Percentiles rank a stretch among this genome's conserved stretches.
Evolutionary conservation across 2,888 invertebrate species (phyloP).

Genomic region (Ptychoptera albimana): DNA sequence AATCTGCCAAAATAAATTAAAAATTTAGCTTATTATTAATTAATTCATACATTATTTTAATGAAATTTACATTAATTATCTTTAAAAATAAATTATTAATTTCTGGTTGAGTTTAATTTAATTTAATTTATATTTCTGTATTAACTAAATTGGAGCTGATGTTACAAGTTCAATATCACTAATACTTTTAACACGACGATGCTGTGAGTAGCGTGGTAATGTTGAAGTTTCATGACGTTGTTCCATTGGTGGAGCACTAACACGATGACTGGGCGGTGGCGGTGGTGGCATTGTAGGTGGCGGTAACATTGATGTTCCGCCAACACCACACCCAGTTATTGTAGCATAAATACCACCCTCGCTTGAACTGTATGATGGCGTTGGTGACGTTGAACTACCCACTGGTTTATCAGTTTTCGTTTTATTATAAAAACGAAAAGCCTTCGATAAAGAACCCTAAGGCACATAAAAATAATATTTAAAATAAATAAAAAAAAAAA

Average conservation of each 20-base stretch:
- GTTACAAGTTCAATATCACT: slow-evolving; percentile 27
- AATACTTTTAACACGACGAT: slow-evolving; percentile 29
- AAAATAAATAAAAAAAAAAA: neutral
- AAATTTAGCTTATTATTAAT: too few species aligned
- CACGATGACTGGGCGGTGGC: slow-evolving; percentile 25
- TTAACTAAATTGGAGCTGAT: slow-evolving; percentile 10
- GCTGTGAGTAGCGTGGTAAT: slow-evolving; percentile 24
- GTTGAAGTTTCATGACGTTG: slow-evolving; percentile 6
- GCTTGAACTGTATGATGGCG: slow-evolving; percentile 31
- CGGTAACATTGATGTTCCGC: slow-evolving; percentile 1
- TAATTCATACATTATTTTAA: too few species aligned
- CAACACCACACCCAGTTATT: slow-evolving; percentile 25
- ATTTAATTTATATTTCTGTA: too few species aligned
- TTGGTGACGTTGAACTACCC: slow-evolving; percentile 31
- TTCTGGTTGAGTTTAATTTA: too few species aligned
- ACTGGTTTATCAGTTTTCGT: slow-evolving; percentile 26
- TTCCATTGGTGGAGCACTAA: slow-evolving; percentile 25
- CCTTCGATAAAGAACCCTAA: slow-evolving; percentile 31
- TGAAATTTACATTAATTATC: too few species aligned
- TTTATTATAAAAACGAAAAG: slow-evolving; percentile 30
- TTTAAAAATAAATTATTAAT: too few species aligned
- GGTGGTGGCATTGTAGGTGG: slow-evolving; percentile 26
- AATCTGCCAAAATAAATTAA: too few species aligned
- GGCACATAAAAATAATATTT: neutral
- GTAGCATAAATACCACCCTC: slow-evolving; percentile 29